Percentiles rank a stretch among this genome's conserved stretches.
phyloP scores from a whole-genome alignment of 2,797 vertebrate species.

The Tenualosa thibaudeaui region DNA sequence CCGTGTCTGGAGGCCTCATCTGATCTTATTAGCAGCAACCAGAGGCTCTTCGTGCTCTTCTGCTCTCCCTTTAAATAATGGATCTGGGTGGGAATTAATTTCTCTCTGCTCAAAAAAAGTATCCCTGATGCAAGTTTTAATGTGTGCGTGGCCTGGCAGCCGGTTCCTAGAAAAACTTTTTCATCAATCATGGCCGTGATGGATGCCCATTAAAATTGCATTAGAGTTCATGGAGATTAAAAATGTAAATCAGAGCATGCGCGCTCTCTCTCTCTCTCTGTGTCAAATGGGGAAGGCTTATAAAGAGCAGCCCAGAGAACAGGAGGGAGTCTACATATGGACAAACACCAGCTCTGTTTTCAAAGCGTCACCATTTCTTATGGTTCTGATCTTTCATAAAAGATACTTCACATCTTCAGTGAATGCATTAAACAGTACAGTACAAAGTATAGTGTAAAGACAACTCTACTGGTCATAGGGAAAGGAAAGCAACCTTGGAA shows the following conservation, averaged over 20 bases:
- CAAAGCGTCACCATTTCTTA: neutral
- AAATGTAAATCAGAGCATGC: neutral
- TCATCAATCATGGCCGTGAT: neutral
- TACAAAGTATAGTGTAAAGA: too few relatives aligned
- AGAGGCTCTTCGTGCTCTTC: neutral
- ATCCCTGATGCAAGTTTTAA: neutral
- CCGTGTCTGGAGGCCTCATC: neutral
- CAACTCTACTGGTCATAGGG: neutral
- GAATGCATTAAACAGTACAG: too few relatives aligned
- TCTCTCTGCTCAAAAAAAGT: neutral
- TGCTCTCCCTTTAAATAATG: neutral
- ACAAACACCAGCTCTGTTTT: neutral
- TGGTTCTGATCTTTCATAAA: neutral
- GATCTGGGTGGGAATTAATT: neutral
- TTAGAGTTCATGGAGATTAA: neutral
- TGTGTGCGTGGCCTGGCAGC: neutral
- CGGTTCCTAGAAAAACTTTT: neutral
- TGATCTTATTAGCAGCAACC: neutral
- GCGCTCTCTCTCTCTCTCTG: neutral
- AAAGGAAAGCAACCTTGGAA: neutral
- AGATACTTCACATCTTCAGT: neutral
- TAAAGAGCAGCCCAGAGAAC: neutral
- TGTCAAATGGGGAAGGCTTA: neutral
- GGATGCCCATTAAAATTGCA: conserved; percentile 21
- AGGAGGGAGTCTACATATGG: neutral